Base-by-base conservation (phyloP, 2,113 vertebrate genomes). In the Pelusios castaneus region DNA sequence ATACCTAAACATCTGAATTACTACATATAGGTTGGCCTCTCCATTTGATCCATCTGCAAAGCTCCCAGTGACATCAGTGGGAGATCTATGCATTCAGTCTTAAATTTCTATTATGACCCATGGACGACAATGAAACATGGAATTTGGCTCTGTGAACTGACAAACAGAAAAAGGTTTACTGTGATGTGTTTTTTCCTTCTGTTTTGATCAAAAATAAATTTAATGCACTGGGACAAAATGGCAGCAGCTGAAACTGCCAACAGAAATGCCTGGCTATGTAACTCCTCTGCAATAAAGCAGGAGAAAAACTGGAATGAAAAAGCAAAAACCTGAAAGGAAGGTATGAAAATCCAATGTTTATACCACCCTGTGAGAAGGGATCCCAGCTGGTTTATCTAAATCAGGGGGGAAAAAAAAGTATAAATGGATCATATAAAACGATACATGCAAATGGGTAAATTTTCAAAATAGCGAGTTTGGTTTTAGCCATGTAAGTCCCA, bases 101-200 rank as follows among this genome's bases (percentile, higher is more conserved):
- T 70, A 38, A 21, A 22, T 70, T 38, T 70, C 38, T 70, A 38
- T 9, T 21, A 17, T 70, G n/a, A 70, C n/a, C 17, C 17, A 70
- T 22, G 63, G 17, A 70, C n/a, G 19, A 70, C 10, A 22, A 22
- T 34, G 19, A 70, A 70, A n/a, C 19, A 70, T 38, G n/a, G 63
- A 70, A 70, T 38, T 38, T 70, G 10, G 9, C 34, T 34, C n/a
- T 11, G 10, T 70, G n/a, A 70, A 70, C 63, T 70, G n/a, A 52
- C 17, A 52, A 52, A 52, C 51, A 52, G 51, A 52, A 52, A 52
- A 52, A 52, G 51, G 51, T 16, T 52, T 52, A 52, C 51, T 16
- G 51, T 5, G 3, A 14, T 52, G 51, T 52, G 47, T n/a, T 21
- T 88, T 52, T 0, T 0, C 12, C 16, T 51, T 90, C n/a, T 45